phyloP scores from a whole-genome alignment of 2,113 vertebrate species.

The Malaclemys terrapin region DNA sequence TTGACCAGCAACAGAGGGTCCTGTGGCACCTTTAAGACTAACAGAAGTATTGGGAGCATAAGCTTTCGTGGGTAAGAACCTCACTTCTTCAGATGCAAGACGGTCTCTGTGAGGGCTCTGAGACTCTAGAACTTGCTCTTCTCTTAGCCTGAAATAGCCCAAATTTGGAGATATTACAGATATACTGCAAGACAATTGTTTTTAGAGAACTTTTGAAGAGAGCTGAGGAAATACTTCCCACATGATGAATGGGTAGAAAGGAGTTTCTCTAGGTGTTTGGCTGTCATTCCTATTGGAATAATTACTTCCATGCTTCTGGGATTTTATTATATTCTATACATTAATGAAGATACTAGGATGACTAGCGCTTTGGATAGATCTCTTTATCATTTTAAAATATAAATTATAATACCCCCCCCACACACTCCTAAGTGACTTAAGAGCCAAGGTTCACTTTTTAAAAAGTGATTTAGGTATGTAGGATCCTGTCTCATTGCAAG shows the following conservation, averaged over 20 bases:
- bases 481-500: background rate
- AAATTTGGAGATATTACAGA: background rate
- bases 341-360: slow-evolving; percentile 59
- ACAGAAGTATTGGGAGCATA: too few relatives aligned
- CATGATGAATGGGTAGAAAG: slow-evolving; percentile 14
- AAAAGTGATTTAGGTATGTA: background rate
- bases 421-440: background rate
- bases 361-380: slow-evolving; percentile 23
- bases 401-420: background rate
- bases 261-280: slow-evolving; percentile 59
- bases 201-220: slow-evolving; percentile 50
- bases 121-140: background rate
- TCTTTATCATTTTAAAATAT: slow-evolving; percentile 41
- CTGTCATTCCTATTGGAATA: slow-evolving; percentile 67
- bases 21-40: too few relatives aligned
- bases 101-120: background rate
- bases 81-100: background rate
- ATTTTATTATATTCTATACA: slow-evolving; percentile 52
- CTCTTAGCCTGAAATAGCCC: slow-evolving; percentile 34
- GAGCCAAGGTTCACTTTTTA: background rate
- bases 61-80: too few relatives aligned
- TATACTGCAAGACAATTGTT: slow-evolving; percentile 50
- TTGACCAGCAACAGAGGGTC: too few relatives aligned
- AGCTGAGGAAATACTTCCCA: slow-evolving; percentile 36
- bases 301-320: slow-evolving; percentile 49